Evolutionary conservation across 2,797 vertebrate species (phyloP).

Genomic region (Bovichtus variegatus): DNA sequence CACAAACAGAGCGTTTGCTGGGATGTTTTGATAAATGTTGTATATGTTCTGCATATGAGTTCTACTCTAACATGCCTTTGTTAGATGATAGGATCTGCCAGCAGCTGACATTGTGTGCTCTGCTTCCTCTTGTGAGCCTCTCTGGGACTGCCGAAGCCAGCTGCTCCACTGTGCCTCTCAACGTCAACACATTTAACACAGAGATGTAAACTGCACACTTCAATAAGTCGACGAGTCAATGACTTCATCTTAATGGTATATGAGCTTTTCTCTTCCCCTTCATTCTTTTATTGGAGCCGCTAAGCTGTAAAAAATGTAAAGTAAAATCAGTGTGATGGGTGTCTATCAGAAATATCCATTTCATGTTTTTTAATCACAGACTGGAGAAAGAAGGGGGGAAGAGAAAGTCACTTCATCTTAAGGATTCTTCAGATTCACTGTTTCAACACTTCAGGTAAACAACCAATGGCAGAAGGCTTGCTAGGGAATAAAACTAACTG

Average conservation of each 20-base stretch:
- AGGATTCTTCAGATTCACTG: conserved; percentile 37
- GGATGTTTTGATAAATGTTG: conserved; percentile 43
- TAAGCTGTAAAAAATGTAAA: conserved; percentile 28
- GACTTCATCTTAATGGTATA: conserved; percentile 58
- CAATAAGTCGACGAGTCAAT: conserved; percentile 56
- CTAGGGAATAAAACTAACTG: conserved; percentile 44
- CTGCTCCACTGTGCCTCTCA: conserved; percentile 74
- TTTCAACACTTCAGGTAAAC: conserved; percentile 56
- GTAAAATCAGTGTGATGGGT: conserved; percentile 24
- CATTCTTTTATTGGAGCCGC: conserved; percentile 38
- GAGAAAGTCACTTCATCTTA: conserved; percentile 43
- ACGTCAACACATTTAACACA: conserved; percentile 76
- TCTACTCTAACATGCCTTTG: conserved; percentile 59
- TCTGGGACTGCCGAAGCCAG: conserved; percentile 71
- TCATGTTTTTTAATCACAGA: conserved; percentile 28
- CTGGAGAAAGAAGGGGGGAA: conserved; percentile 33
- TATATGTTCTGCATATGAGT: conserved; percentile 56
- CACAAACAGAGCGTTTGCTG: conserved; percentile 31
- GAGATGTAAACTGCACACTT: conserved; percentile 77
- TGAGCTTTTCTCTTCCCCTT: conserved; percentile 42
- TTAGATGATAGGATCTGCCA: conserved; percentile 62
- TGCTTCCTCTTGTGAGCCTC: conserved; percentile 69
- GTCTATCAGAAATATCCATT: conserved; percentile 35
- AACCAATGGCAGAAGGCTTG: conserved; percentile 56
- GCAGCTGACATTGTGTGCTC: conserved; percentile 78